Conservation (phyloP, 2,113 vertebrate species). For the Synodontis membranacea region DNA sequence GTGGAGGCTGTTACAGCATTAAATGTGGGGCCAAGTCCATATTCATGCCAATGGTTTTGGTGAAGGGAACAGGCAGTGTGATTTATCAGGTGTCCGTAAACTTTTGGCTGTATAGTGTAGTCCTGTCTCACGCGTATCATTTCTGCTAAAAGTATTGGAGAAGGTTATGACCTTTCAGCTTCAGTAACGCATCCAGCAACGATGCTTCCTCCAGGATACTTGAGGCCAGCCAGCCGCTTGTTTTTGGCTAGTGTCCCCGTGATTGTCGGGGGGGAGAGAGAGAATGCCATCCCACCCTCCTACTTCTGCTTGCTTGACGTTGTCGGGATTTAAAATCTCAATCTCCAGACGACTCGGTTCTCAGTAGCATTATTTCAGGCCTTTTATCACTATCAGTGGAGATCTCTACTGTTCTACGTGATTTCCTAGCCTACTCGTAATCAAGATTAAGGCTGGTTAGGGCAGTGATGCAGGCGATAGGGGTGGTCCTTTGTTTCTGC, state of each 20-base stretch:
- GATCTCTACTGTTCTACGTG: no score
- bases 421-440: no score
- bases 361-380: no score
- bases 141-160: not conserved
- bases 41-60: not conserved
- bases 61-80: not conserved
- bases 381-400: no score
- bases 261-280: not conserved
- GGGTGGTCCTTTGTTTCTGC: not conserved
- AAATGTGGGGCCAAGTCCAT: not conserved
- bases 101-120: not conserved
- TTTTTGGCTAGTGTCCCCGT: not conserved
- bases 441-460: no score
- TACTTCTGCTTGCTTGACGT: not conserved
- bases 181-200: not conserved
- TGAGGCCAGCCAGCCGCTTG: not conserved
- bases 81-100: not conserved
- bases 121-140: not conserved
- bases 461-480: not conserved
- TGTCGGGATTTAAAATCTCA: not conserved
- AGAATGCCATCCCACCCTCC: not conserved
- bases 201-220: not conserved
- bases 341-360: not conserved
- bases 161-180: not conserved
- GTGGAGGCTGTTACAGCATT: not conserved